Conservation (phyloP, 2,113 vertebrate genomes). For the Calidris pygmaea region DNA sequence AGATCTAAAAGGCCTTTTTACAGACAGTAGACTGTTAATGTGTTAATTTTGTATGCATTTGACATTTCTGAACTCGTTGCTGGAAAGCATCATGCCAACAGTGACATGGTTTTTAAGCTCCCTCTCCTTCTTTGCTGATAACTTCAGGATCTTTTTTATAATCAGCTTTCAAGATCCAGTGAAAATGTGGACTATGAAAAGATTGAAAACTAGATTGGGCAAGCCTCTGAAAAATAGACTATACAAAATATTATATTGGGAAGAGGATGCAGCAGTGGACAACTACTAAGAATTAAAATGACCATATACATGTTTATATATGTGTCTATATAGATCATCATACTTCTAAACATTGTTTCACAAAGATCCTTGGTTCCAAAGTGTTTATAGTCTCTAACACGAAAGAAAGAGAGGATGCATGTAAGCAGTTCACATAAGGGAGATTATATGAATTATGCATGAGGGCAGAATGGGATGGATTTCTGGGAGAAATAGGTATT, state of each 20-base stretch:
- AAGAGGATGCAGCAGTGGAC: neutral
- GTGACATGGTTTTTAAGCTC: neutral
- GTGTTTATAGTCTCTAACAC: neutral
- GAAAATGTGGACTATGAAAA: neutral
- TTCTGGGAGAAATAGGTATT: neutral
- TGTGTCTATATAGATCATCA: neutral
- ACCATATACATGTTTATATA: neutral
- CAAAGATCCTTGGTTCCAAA: neutral
- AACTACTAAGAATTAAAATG: neutral
- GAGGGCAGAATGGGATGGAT: neutral
- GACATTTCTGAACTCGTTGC: neutral
- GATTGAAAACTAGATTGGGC: neutral
- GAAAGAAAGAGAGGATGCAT: neutral
- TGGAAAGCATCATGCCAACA: neutral
- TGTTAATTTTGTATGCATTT: neutral
- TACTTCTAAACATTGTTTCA: neutral
- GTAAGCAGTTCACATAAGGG: neutral
- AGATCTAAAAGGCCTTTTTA: neutral
- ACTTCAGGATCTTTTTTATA: neutral
- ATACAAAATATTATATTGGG: neutral
- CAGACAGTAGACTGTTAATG: neutral
- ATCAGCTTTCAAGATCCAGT: neutral
- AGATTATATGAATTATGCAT: neutral
- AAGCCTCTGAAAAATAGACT: neutral
- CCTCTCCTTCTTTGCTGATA: neutral